Evolutionary conservation across 2,113 vertebrate species (phyloP).

Genomic region (Carassius carassius): DNA sequence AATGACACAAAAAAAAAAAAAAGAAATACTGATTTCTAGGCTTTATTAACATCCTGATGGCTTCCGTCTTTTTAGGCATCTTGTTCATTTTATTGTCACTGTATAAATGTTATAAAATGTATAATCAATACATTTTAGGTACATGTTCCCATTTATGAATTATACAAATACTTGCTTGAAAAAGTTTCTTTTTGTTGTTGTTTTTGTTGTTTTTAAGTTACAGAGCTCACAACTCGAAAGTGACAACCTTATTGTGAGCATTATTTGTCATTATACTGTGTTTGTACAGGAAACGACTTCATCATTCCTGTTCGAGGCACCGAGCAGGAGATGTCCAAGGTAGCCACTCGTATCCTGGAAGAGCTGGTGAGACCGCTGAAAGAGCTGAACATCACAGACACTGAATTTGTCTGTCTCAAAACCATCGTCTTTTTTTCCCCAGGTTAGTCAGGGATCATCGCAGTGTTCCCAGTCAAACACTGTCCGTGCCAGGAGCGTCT

Average conservation of each 20-base stretch:
- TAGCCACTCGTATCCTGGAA: slow-evolving; percentile 80
- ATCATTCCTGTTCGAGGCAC: slow-evolving; percentile 82
- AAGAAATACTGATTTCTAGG: no score
- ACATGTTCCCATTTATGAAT: no score
- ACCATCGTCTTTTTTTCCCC: slow-evolving; percentile 83
- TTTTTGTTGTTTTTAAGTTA: slow-evolving; percentile 38
- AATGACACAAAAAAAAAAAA: no score
- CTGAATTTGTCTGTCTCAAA: slow-evolving; percentile 81
- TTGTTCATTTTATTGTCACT: not conserved
- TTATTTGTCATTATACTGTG: slow-evolving; percentile 31
- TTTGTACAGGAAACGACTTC: slow-evolving; percentile 77
- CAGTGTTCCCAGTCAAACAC: slow-evolving; percentile 31
- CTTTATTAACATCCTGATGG: no score
- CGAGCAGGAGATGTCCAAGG: slow-evolving; percentile 78
- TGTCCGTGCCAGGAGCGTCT: slow-evolving; percentile 24
- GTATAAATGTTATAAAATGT: not conserved
- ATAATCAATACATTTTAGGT: not conserved
- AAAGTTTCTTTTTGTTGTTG: no score
- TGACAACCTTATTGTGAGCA: not conserved
- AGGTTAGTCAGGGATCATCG: slow-evolving; percentile 65
- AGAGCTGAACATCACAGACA: slow-evolving; percentile 82
- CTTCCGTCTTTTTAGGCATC: not conserved
- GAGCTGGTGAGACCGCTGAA: slow-evolving; percentile 82
- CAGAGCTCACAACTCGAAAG: not conserved
- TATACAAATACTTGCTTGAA: not conserved